Conservation (phyloP, 2,888 invertebrate genomes). For the Ryuthela nishihirai region DNA sequence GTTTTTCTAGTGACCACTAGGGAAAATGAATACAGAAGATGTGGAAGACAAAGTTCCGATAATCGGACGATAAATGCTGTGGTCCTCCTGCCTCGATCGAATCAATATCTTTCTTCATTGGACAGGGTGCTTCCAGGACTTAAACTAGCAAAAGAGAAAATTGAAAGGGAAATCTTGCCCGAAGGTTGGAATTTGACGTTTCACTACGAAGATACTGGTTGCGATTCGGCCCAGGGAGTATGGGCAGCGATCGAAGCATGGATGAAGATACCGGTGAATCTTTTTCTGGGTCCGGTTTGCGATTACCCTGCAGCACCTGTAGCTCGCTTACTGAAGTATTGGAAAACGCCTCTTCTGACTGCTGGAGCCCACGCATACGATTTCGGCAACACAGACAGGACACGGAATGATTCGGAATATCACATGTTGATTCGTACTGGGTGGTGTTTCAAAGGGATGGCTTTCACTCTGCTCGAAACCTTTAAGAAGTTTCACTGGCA, state of each 20-base stretch:
- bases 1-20: too few species aligned
- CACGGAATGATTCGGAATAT: conserved; percentile 66
- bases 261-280: conserved; percentile 13
- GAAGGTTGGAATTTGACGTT: conserved; percentile 50
- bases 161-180: conserved; percentile 53
- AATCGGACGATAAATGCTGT: conserved; percentile 39
- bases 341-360: conserved; percentile 66
- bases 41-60: too few species aligned
- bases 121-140: conserved; percentile 61
- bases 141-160: conserved; percentile 59
- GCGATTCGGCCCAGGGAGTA: conserved; percentile 44
- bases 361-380: conserved; percentile 77
- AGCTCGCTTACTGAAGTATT: conserved; percentile 71
- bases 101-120: conserved; percentile 41
- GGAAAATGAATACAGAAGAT: too few species aligned
- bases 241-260: conserved; percentile 55
- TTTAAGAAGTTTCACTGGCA: conserved; percentile 8
- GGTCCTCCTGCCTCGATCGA: conserved; percentile 43
- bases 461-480: conserved; percentile 11
- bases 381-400: conserved; percentile 65
- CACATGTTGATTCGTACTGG: conserved; percentile 74
- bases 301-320: conserved; percentile 61
- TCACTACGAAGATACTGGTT: conserved; percentile 43
- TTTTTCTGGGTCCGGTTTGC: conserved; percentile 42
- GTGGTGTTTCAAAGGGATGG: conserved; percentile 46